Evolutionary conservation across 2,888 invertebrate genomes (phyloP).

Genomic region (Leptopilina drosophilae): DNA sequence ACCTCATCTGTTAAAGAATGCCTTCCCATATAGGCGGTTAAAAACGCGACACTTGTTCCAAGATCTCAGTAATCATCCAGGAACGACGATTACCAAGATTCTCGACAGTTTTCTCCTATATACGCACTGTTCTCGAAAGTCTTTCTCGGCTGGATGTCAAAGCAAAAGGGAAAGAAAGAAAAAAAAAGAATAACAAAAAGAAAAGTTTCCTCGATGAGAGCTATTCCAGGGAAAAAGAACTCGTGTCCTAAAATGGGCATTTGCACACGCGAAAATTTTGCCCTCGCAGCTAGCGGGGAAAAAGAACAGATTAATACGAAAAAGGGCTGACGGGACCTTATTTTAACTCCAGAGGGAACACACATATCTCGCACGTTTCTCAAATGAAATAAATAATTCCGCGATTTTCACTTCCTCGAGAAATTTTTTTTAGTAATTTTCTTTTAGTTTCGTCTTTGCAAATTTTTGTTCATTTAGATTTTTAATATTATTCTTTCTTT

Average conservation of each 20-base stretch:
- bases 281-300: too few species aligned
- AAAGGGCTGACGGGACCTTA: too few species aligned
- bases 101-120: conserved; percentile 51
- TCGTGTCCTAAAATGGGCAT: conserved; percentile 40
- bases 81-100: conserved; percentile 64
- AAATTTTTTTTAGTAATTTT: too few species aligned
- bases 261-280: not conserved
- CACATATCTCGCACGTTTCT: too few species aligned
- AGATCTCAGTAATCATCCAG: conserved; percentile 61
- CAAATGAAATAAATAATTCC: too few species aligned
- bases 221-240: conserved; percentile 29
- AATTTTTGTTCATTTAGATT: too few species aligned
- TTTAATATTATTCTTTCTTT: too few species aligned
- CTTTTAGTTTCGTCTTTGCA: too few species aligned
- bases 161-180: too few species aligned
- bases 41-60: conserved; percentile 56
- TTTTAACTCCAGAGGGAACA: too few species aligned
- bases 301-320: too few species aligned
- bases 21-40: conserved; percentile 52
- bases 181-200: not conserved
- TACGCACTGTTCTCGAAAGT: conserved; percentile 56
- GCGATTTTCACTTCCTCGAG: too few species aligned
- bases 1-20: conserved; percentile 41
- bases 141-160: not conserved
- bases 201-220: conserved; percentile 31